A percentile compares a stretch with the other conserved stretches of the same genome.
These are phyloP conservation scores for Acanthosepion esculentum DNA, from an alignment of 2,888 invertebrate genomes.

Conservation along the genomic window DNA sequence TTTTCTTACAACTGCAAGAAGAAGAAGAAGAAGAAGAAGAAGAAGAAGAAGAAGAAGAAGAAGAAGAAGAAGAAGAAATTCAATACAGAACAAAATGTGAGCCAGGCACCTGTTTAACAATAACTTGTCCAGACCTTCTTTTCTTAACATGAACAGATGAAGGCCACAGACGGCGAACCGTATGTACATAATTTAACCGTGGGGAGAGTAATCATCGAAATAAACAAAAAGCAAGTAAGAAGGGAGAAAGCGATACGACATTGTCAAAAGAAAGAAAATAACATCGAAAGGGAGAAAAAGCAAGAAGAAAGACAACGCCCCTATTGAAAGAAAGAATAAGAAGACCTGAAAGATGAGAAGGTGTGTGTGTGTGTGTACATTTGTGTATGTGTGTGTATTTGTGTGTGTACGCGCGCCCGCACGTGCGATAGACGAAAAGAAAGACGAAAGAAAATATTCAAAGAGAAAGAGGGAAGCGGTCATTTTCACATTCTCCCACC, in stretches of 20 bases:
- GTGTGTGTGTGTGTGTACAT: not conserved
- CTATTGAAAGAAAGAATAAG: not conserved
- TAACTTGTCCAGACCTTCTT: not conserved
- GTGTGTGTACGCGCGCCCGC: not conserved
- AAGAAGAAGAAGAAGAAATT: not conserved
- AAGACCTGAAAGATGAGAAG: not conserved
- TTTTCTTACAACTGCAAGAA: no score
- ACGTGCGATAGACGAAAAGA: not conserved
- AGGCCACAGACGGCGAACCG: not conserved
- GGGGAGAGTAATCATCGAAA: not conserved
- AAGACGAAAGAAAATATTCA: not conserved
- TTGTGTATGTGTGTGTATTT: not conserved
- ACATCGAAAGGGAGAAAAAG: not conserved
- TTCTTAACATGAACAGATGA: not conserved
- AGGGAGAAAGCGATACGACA: not conserved
- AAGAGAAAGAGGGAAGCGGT: not conserved
- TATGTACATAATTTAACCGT: not conserved
- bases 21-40: no score
- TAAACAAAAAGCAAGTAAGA: not conserved
- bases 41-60: no score
- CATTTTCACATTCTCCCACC: not conserved
- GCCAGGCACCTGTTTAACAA: slow-evolving; percentile 8
- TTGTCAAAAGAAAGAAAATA: not conserved
- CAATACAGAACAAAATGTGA: not conserved
- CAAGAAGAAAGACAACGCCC: not conserved